Percentiles rank a stretch among this genome's conserved stretches.
Evolutionary conservation across 2,113 vertebrate genomes (phyloP).

Genomic region (Abramis brama): DNA sequence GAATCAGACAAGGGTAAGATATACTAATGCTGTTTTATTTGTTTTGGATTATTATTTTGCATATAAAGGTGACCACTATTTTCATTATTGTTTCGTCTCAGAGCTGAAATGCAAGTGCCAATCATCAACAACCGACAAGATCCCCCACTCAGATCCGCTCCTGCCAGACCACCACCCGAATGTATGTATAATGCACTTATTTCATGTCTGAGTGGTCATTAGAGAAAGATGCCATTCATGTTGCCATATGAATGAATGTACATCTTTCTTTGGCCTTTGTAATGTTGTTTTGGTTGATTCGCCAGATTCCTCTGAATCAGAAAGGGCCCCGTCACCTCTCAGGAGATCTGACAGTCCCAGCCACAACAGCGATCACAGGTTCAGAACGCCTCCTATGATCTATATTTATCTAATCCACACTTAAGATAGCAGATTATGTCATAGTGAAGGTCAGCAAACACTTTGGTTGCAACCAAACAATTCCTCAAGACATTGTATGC

Average conservation of each 20-base stretch:
- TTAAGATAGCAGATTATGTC: not conserved
- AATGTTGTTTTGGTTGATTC: not conserved
- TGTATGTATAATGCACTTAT: slow-evolving; percentile 58
- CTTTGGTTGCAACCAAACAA: not conserved
- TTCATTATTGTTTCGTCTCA: slow-evolving; percentile 46
- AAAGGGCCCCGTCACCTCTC: slow-evolving; percentile 65
- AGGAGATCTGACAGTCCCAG: slow-evolving; percentile 75
- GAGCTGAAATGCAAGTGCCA: slow-evolving; percentile 57
- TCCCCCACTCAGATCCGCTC: slow-evolving; percentile 52
- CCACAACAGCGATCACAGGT: slow-evolving; percentile 63
- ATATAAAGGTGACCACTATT: not conserved
- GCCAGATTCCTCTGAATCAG: slow-evolving; percentile 73
- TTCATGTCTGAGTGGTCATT: too few relatives aligned
- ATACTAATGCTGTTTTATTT: not conserved
- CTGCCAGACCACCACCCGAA: slow-evolving; percentile 61
- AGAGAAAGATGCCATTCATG: too few relatives aligned
- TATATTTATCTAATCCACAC: not conserved
- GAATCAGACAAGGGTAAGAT: slow-evolving; percentile 64
- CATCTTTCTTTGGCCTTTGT: not conserved
- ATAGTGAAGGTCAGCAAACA: not conserved
- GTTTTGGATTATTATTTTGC: not conserved
- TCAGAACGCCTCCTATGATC: not conserved
- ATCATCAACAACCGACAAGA: slow-evolving; percentile 55
- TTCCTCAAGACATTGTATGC: not conserved
- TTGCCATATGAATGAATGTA: too few relatives aligned